phyloP scores from a whole-genome alignment of 2,113 vertebrate species.

The Labeo catla region DNA sequence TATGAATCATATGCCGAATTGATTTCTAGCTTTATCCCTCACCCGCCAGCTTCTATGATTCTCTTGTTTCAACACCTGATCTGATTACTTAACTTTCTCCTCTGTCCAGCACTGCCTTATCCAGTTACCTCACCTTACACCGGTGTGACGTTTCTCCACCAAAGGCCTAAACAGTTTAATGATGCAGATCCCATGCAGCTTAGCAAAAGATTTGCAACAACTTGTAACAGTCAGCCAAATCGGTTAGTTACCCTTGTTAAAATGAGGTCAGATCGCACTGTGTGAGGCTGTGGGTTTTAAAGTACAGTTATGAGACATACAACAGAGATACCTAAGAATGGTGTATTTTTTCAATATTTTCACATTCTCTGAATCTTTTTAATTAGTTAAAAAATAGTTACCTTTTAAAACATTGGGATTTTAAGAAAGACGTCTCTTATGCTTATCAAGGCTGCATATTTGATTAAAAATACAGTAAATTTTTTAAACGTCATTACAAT shows the following conservation, averaged over 20 bases:
- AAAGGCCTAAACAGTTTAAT: not conserved
- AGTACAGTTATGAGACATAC: not conserved
- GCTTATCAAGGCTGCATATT: too few species aligned
- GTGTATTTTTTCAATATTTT: not conserved
- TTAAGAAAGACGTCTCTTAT: not conserved
- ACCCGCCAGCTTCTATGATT: not conserved
- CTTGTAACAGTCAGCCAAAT: not conserved
- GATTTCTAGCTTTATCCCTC: not conserved
- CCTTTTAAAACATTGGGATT: not conserved
- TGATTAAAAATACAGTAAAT: too few species aligned
- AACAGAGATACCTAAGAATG: too few species aligned
- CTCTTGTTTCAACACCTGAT: slow-evolving; percentile 15
- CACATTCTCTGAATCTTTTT: not conserved
- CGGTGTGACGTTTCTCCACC: not conserved
- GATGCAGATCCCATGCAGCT: not conserved
- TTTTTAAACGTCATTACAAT: too few species aligned
- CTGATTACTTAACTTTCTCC: slow-evolving; percentile 16
- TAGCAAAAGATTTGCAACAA: slow-evolving; percentile 1
- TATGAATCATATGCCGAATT: not conserved
- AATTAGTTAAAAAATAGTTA: not conserved
- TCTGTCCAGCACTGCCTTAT: not conserved
- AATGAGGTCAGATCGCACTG: not conserved
- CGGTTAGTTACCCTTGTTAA: not conserved
- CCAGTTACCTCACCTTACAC: not conserved
- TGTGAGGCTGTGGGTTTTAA: not conserved